phyloP scores from a whole-genome alignment of 2,888 invertebrate genomes.

The Glyphotaelius pellucidus region DNA sequence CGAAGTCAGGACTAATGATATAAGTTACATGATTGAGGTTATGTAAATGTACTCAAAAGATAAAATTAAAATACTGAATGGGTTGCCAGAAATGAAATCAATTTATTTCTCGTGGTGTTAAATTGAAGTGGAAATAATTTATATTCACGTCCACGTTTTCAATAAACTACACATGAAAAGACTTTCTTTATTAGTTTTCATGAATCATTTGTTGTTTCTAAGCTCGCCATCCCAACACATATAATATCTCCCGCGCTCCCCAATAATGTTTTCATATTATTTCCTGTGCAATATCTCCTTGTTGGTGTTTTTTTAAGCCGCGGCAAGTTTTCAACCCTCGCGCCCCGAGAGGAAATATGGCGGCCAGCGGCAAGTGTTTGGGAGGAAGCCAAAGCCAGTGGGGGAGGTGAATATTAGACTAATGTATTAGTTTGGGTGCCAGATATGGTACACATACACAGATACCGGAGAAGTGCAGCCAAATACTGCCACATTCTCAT shows the following conservation, averaged over 20 bases:
- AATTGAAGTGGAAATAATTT: too few species aligned
- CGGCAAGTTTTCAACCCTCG: conserved; percentile 32
- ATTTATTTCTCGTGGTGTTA: too few species aligned
- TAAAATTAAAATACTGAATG: too few species aligned
- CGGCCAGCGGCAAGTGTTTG: conserved; percentile 37
- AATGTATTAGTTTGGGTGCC: conserved; percentile 62
- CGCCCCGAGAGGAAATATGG: conserved; percentile 42
- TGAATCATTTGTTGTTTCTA: neutral
- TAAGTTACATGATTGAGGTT: too few species aligned
- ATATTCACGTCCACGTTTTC: neutral
- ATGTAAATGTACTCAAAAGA: too few species aligned
- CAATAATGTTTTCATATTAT: conserved; percentile 36
- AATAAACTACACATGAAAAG: neutral
- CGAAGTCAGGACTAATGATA: too few species aligned
- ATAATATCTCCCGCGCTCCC: neutral
- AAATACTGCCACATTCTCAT: neutral
- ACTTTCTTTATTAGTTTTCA: neutral
- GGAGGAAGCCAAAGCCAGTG: conserved; percentile 38
- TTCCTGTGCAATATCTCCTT: conserved; percentile 25
- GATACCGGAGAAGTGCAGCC: neutral
- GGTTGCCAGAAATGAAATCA: too few species aligned
- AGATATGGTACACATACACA: neutral
- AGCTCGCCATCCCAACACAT: neutral
- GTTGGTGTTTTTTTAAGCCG: conserved; percentile 22
- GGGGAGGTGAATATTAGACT: conserved; percentile 57